Evolutionary conservation across 2,113 vertebrate species (phyloP).

Genomic region (Scophthalmus maximus): DNA sequence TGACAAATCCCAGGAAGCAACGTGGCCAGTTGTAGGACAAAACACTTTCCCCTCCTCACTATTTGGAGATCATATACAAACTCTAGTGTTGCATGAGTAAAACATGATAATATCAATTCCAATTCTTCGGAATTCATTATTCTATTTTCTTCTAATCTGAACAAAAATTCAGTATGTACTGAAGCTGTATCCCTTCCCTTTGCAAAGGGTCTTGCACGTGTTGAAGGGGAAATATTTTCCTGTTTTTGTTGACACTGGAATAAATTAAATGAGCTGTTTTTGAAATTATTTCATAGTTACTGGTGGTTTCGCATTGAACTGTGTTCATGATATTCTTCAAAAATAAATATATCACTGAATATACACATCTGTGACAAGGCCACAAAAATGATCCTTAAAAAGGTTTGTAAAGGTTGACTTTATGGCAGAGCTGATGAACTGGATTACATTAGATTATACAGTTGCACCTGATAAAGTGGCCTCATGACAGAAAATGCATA

Average conservation of each 20-base stretch:
- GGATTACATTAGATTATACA: not conserved
- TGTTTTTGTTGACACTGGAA: too few relatives aligned
- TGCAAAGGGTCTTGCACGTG: not conserved
- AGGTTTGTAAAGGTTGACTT: not conserved
- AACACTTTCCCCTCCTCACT: not conserved
- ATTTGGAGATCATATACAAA: too few relatives aligned
- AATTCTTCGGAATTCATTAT: not conserved
- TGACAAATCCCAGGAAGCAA: slow-evolving; percentile 1
- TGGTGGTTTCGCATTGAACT: not conserved
- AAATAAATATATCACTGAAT: not conserved
- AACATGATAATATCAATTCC: not conserved
- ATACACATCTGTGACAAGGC: not conserved
- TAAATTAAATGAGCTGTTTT: not conserved
- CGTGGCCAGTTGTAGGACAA: not conserved
- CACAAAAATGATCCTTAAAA: too few relatives aligned
- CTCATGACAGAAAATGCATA: too few relatives aligned
- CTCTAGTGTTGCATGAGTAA: too few relatives aligned
- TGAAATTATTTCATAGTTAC: not conserved
- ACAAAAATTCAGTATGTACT: not conserved
- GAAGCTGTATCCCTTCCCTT: too few relatives aligned
- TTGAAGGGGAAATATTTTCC: too few relatives aligned
- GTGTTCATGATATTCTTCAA: not conserved
- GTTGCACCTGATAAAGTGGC: not conserved
- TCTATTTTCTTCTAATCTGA: not conserved
- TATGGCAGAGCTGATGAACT: not conserved